Conservation (phyloP, 1,140 invertebrate genomes). For the Ptiloglossa arizonensis region DNA sequence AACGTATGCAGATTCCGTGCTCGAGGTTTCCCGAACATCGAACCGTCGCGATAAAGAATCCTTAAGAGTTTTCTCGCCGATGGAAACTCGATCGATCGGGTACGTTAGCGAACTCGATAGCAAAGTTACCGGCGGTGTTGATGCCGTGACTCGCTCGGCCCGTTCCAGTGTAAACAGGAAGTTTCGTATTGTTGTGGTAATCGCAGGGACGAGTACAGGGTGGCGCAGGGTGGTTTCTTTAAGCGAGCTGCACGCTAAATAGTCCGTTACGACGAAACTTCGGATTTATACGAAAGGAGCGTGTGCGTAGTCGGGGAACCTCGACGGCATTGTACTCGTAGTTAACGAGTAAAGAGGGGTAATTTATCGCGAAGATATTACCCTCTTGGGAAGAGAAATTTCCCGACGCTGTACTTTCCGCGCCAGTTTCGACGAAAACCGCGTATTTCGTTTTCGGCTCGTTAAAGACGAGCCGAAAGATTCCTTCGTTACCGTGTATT, state of each 20-base stretch:
- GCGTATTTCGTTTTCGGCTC: neutral
- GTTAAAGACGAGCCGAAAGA: neutral
- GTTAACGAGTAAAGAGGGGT: slow-evolving; percentile 27
- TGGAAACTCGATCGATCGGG: slow-evolving; percentile 22
- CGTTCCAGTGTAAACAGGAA: slow-evolving; percentile 10
- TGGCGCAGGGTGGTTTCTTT: neutral
- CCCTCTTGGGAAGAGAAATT: neutral
- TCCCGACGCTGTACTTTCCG: neutral
- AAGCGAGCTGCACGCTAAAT: neutral
- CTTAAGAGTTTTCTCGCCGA: neutral
- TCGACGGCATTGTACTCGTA: neutral
- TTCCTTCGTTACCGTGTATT: neutral
- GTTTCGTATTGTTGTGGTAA: slow-evolving; percentile 54
- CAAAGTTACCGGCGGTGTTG: neutral
- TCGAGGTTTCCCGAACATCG: neutral
- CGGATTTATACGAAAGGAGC: neutral
- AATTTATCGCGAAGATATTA: slow-evolving; percentile 7
- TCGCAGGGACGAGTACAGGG: slow-evolving; percentile 11
- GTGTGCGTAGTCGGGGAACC: neutral
- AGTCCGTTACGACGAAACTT: slow-evolving; percentile 2
- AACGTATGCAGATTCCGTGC: neutral
- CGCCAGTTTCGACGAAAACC: neutral
- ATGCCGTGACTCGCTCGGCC: slow-evolving; percentile 15
- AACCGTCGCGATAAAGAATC: slow-evolving; percentile 8
- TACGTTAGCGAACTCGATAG: too few species aligned